These are phyloP conservation scores for Eucriotettix oculatus DNA, from an alignment of 2,888 invertebrate species.

Conservation along the genomic window DNA sequence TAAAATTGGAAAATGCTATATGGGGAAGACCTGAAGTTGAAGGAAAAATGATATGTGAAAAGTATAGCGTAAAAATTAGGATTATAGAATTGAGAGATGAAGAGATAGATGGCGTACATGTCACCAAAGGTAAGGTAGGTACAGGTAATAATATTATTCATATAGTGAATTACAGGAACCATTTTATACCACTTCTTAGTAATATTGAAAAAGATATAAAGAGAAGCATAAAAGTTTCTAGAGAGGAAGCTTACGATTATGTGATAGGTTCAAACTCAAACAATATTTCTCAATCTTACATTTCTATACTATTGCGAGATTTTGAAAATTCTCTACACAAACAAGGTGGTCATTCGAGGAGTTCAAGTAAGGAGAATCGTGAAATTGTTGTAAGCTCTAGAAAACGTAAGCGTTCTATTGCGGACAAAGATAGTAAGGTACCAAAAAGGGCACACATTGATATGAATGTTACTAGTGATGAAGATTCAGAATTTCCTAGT, in stretches of 20 bases:
- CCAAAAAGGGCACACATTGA: constrained; percentile 14
- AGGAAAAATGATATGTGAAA: constrained; percentile 5
- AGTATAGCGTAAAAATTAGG: constrained; percentile 1
- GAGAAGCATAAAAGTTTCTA: constrained; percentile 3
- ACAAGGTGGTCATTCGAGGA: constrained; percentile 1
- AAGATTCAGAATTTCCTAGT: constrained; percentile 6
- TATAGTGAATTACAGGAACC: constrained; percentile 3
- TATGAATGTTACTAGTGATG: constrained; percentile 13
- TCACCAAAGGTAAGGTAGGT: constrained; percentile 1
- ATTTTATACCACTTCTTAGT: constrained; percentile 5
- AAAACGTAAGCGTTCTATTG: constrained; percentile 16
- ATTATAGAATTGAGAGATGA: constrained; percentile 1
- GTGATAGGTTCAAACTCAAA: constrained; percentile 1
- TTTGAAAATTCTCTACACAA: constrained; percentile 1
- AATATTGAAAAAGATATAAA: constrained; percentile 1
- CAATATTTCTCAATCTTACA: constrained; percentile 3
- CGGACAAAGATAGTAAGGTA: constrained; percentile 13
- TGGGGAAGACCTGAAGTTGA: constrained; percentile 4
- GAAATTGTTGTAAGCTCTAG: constrained; percentile 2
- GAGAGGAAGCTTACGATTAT: constrained; percentile 3
- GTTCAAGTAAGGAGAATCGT: constrained; percentile 3
- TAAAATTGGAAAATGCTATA: constrained; percentile 2
- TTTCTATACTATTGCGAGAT: constrained; percentile 1
- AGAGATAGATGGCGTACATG: neutral
- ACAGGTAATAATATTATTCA: constrained; percentile 2